Percentiles rank a stretch among this genome's conserved stretches.
Conservation (phyloP, 2,113 vertebrate genomes). For the Macroglossus sobrinus region DNA sequence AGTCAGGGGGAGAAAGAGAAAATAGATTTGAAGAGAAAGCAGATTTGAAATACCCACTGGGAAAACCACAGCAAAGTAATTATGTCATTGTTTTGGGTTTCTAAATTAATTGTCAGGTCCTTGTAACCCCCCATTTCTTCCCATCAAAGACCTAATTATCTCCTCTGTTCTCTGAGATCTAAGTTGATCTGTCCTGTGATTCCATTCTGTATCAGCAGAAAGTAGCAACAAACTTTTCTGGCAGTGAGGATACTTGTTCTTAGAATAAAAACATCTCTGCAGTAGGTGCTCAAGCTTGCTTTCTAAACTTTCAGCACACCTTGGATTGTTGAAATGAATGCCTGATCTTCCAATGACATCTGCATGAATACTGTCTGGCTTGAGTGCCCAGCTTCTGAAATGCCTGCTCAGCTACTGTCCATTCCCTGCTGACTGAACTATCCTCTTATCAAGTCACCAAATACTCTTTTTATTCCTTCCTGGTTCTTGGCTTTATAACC, state of each 20-base stretch:
- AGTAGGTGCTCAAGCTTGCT: background rate
- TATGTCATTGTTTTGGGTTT: background rate
- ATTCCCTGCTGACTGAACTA: background rate
- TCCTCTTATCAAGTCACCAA: background rate
- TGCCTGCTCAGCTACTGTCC: background rate
- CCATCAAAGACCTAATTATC: background rate
- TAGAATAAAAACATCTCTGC: background rate
- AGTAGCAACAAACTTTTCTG: background rate
- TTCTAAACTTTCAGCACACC: background rate
- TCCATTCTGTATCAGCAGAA: background rate
- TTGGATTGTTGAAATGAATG: accelerated
- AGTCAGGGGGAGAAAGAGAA: background rate
- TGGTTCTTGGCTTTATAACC: background rate
- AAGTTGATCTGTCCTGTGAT: background rate
- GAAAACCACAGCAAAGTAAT: background rate
- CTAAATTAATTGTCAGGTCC: background rate
- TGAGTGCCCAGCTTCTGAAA: background rate
- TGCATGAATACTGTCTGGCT: background rate
- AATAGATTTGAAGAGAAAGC: background rate
- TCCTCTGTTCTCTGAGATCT: background rate
- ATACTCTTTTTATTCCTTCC: background rate
- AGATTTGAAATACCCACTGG: background rate
- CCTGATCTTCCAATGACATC: background rate
- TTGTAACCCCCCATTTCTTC: background rate
- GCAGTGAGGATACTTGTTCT: background rate